Conservation (phyloP, 2,113 vertebrate species). For the Mobula birostris region DNA sequence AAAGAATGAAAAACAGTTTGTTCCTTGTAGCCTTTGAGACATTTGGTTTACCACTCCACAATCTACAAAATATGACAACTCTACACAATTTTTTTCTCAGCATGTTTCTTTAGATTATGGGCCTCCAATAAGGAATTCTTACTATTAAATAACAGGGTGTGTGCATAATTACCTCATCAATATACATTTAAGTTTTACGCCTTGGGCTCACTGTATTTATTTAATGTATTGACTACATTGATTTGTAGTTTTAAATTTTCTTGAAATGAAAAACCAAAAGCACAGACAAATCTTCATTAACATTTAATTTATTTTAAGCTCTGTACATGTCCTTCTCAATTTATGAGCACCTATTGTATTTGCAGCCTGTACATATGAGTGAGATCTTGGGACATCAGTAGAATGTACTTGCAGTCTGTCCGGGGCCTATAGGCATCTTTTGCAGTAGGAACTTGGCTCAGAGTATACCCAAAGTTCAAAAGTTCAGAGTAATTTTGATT, state of each 20-base stretch:
- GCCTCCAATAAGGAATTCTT: not conserved
- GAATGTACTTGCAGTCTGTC: too few species aligned
- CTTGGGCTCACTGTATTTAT: not conserved
- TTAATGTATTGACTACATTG: not conserved
- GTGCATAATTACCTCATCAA: not conserved
- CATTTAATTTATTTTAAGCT: too few species aligned
- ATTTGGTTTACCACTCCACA: not conserved
- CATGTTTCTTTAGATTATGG: not conserved
- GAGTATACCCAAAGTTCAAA: too few species aligned
- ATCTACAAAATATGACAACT: not conserved
- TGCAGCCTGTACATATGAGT: too few species aligned
- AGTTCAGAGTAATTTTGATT: too few species aligned
- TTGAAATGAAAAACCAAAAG: not conserved
- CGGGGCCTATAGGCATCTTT: too few species aligned
- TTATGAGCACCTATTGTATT: too few species aligned
- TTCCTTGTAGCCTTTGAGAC: not conserved
- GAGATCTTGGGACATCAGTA: too few species aligned
- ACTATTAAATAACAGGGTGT: not conserved
- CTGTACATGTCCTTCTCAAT: too few species aligned
- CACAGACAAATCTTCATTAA: not conserved
- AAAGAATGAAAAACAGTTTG: not conserved
- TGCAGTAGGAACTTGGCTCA: too few species aligned
- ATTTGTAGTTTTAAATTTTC: not conserved
- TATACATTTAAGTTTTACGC: not conserved
- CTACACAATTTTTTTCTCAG: not conserved